Evolutionary conservation across 1,140 invertebrate species (phyloP), one percentile per base, ranked within the genome.

Genomic region (Pygmarrhopalites habei): DNA sequence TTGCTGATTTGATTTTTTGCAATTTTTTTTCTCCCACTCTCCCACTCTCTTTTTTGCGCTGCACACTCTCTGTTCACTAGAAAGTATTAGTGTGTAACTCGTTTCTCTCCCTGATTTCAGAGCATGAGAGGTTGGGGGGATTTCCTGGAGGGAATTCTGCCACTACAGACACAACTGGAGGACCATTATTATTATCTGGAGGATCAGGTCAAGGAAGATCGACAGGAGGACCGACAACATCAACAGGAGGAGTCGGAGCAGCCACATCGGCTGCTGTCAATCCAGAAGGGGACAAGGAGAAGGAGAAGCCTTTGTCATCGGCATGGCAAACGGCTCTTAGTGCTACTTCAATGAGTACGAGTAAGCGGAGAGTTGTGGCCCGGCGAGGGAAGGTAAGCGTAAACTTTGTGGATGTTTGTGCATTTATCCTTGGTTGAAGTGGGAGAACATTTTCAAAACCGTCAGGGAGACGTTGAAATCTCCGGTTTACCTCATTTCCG

Each of bases 341-440:
- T 19, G 70, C 77, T 14, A 80, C 80, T 61, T 60, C 67, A 41
- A 76, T 80, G 52, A 78, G 81, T 39, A 56, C 29, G 5, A 86
- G 86, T 73, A 72, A 74, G 49, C 71, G 71, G 56, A 78, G 85
- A 64, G 83, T 83, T 12, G 80, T 81, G 41, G 81, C 86, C 62
- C 81, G 86, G 17, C 82, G 85, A 29, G 90, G 85, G 70, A n/a
- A n/a, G n/a, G n/a, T n/a, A n/a, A n/a, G n/a, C n/a, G n/a, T n/a
- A n/a, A n/a, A n/a, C n/a, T n/a, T n/a, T n/a, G n/a, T n/a, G n/a
- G n/a, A n/a, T n/a, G n/a, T n/a, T n/a, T n/a, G n/a, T n/a, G n/a
- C n/a, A n/a, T n/a, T n/a, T n/a, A n/a, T n/a, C n/a, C n/a, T n/a
- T n/a, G n/a, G n/a, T n/a, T n/a, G n/a, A n/a, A n/a, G n/a, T n/a